Conservation (phyloP, 2,888 invertebrate genomes). For the Poecilus cupreus region DNA sequence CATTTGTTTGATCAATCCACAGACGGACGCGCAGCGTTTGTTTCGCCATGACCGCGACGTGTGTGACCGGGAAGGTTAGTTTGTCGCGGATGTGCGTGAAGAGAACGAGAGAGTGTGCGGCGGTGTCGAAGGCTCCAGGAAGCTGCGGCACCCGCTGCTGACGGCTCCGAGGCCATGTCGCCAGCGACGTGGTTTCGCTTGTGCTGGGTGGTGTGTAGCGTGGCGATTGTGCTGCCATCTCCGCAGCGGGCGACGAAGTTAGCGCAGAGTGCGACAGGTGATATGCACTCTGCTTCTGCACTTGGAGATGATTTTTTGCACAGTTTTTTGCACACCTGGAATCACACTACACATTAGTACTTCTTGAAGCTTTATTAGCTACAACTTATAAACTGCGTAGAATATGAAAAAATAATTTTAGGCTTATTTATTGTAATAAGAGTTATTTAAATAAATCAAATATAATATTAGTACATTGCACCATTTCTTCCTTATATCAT, state of each 20-base stretch:
- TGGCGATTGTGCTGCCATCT: constrained; percentile 70
- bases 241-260: constrained; percentile 72
- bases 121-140: neutral
- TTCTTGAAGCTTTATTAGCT: too few relatives aligned
- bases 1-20: constrained; percentile 1
- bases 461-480: too few relatives aligned
- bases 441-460: too few relatives aligned
- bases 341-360: too few relatives aligned
- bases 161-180: neutral
- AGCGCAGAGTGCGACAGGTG: constrained; percentile 60
- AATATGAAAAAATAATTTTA: too few relatives aligned
- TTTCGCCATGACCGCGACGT: neutral
- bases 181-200: neutral
- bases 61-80: neutral
- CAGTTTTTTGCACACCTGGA: neutral
- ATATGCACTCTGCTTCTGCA: constrained; percentile 68
- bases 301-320: constrained; percentile 61
- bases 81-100: neutral
- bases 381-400: too few relatives aligned
- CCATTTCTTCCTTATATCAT: too few relatives aligned
- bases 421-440: too few relatives aligned
- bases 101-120: neutral
- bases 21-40: neutral
- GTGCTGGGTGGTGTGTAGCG: constrained; percentile 32
- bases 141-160: neutral